Percentiles rank a stretch among this genome's conserved stretches.
These are phyloP conservation scores for Heliconius hermathena DNA, from an alignment of 1,140 invertebrate genomes.

Conservation along the genomic window DNA sequence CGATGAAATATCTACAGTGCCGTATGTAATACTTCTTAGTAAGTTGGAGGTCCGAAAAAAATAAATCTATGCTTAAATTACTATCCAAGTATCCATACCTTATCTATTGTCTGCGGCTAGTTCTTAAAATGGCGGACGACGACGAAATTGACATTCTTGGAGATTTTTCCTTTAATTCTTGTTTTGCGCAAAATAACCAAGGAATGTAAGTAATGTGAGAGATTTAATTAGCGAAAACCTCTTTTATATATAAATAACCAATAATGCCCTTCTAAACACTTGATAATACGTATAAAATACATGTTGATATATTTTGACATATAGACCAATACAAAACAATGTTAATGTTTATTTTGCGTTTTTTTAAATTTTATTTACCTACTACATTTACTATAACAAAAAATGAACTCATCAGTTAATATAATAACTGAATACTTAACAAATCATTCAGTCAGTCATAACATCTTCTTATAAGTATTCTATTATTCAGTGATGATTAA, in stretches of 20 bases:
- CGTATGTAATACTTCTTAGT: too few relatives aligned
- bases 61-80: neutral
- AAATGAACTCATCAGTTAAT: too few relatives aligned
- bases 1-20: too few relatives aligned
- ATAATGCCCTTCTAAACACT: too few relatives aligned
- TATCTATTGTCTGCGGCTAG: neutral
- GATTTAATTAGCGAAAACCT: neutral
- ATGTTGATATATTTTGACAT: constrained; percentile 23
- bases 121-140: constrained; percentile 71
- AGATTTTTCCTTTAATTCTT: constrained; percentile 80
- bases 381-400: too few relatives aligned
- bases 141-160: constrained; percentile 81
- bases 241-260: neutral
- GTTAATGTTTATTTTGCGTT: constrained; percentile 1
- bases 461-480: neutral
- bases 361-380: neutral
- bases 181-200: constrained; percentile 75
- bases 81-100: neutral
- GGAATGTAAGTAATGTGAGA: constrained; percentile 68
- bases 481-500: neutral
- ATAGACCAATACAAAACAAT: constrained; percentile 21
- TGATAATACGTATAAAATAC: neutral
- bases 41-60: too few relatives aligned
- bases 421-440: too few relatives aligned
- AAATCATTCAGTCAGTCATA: too few relatives aligned